phyloP scores from a whole-genome alignment of 2,113 vertebrate genomes.

The Cebus imitator region DNA sequence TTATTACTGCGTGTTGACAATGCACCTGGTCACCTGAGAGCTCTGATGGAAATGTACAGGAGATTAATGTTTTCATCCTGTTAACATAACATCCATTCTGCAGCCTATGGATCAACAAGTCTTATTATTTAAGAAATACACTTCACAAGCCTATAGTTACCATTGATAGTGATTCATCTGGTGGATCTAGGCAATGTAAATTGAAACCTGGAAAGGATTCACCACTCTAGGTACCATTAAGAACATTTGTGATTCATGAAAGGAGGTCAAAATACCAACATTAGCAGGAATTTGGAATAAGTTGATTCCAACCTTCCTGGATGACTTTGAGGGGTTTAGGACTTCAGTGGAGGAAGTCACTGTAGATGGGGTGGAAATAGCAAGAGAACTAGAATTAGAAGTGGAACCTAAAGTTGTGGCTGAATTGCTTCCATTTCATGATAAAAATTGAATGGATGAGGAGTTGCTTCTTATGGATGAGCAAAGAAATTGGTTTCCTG shows the following conservation, averaged over 20 bases:
- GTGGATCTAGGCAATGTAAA: neutral
- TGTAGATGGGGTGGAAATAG: neutral
- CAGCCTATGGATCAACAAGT: neutral
- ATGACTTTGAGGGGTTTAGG: neutral
- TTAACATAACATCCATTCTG: neutral
- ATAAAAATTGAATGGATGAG: neutral
- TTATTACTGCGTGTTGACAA: neutral
- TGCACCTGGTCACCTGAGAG: neutral
- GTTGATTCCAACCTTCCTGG: neutral
- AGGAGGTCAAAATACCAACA: neutral
- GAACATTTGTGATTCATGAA: neutral
- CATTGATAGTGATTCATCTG: neutral
- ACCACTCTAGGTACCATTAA: neutral
- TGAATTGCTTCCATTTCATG: neutral
- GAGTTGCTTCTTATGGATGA: neutral
- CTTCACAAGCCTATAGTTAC: neutral
- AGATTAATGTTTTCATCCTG: neutral
- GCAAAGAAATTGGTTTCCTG: neutral
- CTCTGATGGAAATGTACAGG: neutral
- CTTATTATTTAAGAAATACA: neutral
- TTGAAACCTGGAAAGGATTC: neutral
- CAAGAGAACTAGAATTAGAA: neutral
- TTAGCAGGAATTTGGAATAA: neutral
- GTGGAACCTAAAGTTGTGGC: neutral
- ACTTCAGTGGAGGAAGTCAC: neutral